Conservation (phyloP, 2,113 vertebrate species). For the Monopterus albus region DNA sequence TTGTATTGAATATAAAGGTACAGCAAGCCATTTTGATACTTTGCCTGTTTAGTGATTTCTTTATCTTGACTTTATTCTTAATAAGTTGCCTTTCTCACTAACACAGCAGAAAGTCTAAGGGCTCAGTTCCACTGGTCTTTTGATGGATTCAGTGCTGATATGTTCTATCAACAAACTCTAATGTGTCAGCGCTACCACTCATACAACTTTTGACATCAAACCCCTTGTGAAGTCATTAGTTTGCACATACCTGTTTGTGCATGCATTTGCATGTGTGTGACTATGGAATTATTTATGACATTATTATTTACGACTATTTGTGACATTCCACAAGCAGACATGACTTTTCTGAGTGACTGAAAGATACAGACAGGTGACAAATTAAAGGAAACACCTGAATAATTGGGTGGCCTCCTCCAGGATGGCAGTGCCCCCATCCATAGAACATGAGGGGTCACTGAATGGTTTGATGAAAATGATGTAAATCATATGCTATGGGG, state of each 20-base stretch:
- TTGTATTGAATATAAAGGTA: neutral
- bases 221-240: slow-evolving; percentile 44
- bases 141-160: neutral
- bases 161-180: slow-evolving; percentile 13
- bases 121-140: slow-evolving; percentile 14
- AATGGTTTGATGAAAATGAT: no score
- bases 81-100: slow-evolving; percentile 13
- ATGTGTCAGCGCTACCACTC: slow-evolving; percentile 19
- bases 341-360: slow-evolving; percentile 12
- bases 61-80: slow-evolving; percentile 15
- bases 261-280: neutral
- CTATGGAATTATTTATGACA: neutral
- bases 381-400: no score
- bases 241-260: slow-evolving; percentile 8
- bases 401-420: no score
- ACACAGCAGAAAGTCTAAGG: slow-evolving; percentile 23
- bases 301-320: no score
- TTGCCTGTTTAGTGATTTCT: slow-evolving; percentile 10
- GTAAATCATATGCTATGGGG: no score
- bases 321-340: slow-evolving; percentile 1
- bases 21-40: slow-evolving; percentile 1
- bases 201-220: slow-evolving; percentile 11
- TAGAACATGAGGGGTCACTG: no score
- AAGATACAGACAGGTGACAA: slow-evolving; percentile 1
- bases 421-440: no score